Evolutionary conservation across 2,888 invertebrate genomes (phyloP).

Genomic region (Agrochola litura): DNA sequence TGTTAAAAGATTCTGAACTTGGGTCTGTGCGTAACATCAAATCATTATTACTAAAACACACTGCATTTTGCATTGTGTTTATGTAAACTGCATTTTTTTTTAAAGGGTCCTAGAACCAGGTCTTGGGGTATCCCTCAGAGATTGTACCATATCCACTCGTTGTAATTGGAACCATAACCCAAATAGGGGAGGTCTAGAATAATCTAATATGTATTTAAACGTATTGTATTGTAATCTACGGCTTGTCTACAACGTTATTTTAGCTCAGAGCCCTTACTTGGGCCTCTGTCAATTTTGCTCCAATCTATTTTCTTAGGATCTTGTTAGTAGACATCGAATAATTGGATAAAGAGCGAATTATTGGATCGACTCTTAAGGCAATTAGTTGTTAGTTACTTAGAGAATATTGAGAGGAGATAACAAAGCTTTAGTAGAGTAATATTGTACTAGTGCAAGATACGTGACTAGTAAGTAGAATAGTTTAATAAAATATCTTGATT

Average conservation of each 20-base stretch:
- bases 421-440: not conserved
- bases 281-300: conserved; percentile 54
- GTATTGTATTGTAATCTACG: conserved; percentile 66
- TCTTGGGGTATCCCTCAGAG: not conserved
- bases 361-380: conserved; percentile 56
- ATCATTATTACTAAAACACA: not conserved
- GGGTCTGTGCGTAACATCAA: not conserved
- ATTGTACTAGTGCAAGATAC: not conserved
- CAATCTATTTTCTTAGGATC: conserved; percentile 63
- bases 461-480: not conserved
- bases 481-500: not conserved
- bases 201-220: conserved; percentile 66
- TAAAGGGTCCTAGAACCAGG: fast-evolving
- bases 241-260: conserved; percentile 58
- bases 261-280: conserved; percentile 49
- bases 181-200: conserved; percentile 52
- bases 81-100: too few relatives aligned
- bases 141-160: not conserved
- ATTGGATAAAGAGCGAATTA: conserved; percentile 57
- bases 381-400: conserved; percentile 45
- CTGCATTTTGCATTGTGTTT: too few relatives aligned
- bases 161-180: conserved; percentile 41
- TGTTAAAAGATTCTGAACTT: not conserved
- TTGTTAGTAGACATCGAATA: conserved; percentile 54
- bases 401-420: conserved; percentile 38